Conservation (phyloP, 2,113 vertebrate species). For the Pedetes capensis region DNA sequence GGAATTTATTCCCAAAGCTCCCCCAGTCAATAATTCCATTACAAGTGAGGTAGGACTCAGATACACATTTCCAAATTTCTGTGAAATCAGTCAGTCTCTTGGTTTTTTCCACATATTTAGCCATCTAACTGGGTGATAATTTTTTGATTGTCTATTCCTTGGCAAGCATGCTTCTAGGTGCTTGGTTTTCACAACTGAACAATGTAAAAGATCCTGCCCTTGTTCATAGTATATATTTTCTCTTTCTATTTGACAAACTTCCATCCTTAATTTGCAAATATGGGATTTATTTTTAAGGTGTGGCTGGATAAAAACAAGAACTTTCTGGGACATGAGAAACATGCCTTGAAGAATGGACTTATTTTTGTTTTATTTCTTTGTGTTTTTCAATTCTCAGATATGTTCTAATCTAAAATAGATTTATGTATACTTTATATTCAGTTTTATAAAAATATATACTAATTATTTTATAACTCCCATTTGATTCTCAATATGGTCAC, state of each 20-base stretch:
- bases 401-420: neutral
- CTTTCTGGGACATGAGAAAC: neutral
- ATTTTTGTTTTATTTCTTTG: neutral
- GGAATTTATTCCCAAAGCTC: neutral
- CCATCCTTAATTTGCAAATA: neutral
- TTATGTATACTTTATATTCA: neutral
- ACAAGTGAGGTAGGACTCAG: neutral
- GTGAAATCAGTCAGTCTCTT: neutral
- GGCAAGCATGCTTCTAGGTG: neutral
- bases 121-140: neutral
- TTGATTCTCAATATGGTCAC: neutral
- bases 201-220: neutral
- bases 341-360: neutral
- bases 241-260: neutral
- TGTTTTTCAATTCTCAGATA: neutral
- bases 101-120: neutral
- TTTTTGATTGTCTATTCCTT: neutral
- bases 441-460: neutral
- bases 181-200: neutral
- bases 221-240: neutral
- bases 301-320: neutral
- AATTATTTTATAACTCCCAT: neutral
- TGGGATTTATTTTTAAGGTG: neutral
- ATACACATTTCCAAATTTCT: neutral
- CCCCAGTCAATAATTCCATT: neutral